These are phyloP conservation scores for Lathamus discolor DNA, from an alignment of 2,113 vertebrate species.

Conservation along the genomic window DNA sequence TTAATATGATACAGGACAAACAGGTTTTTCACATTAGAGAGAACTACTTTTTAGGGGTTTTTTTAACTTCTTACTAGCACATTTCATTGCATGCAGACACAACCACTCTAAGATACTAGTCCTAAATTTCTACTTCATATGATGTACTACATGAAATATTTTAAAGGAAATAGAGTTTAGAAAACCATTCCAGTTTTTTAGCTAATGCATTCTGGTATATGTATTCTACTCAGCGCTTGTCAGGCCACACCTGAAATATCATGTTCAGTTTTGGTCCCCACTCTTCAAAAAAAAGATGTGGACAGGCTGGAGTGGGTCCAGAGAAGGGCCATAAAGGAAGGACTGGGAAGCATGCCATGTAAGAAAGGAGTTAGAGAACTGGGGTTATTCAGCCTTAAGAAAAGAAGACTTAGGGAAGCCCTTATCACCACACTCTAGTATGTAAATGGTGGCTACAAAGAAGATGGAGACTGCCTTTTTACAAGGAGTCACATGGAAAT, in stretches of 20 bases:
- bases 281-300: not conserved
- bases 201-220: not conserved
- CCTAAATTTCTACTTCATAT: constrained; percentile 16
- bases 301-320: not conserved
- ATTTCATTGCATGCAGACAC: constrained; percentile 55
- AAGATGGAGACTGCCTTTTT: not conserved
- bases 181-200: not conserved
- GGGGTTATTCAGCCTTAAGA: not conserved
- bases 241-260: not conserved
- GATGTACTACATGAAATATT: constrained; percentile 12
- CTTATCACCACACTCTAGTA: not conserved
- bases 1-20: constrained; percentile 60
- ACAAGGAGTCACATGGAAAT: not conserved
- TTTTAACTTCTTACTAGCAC: constrained; percentile 5
- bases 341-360: not conserved
- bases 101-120: constrained; percentile 41
- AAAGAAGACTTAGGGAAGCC: not conserved
- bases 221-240: not conserved
- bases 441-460: not conserved
- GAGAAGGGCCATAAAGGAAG: not conserved
- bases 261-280: not conserved
- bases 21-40: constrained; percentile 52
- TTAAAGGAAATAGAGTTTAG: constrained; percentile 5
- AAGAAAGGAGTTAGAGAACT: not conserved
- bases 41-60: constrained; percentile 8